phyloP scores from a whole-genome alignment of 2,113 vertebrate genomes.

The Amblyornis subalaris region DNA sequence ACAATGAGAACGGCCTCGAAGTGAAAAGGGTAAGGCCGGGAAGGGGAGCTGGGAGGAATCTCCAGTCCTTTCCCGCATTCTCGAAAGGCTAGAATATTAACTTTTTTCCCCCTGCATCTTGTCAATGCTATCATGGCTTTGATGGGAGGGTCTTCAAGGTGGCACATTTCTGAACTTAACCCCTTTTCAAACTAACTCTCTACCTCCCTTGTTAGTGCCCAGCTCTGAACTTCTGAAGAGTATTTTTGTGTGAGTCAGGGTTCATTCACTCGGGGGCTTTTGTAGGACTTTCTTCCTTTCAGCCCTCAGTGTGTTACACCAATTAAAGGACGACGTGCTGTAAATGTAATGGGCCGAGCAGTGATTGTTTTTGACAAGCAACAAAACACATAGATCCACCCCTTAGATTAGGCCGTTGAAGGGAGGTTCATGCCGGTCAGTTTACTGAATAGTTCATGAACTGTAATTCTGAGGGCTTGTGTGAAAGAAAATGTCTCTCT shows the following conservation, averaged over 20 bases:
- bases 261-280: constrained; percentile 85
- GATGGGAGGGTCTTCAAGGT: constrained; percentile 83
- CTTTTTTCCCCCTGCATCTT: constrained; percentile 74
- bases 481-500: constrained; percentile 79
- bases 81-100: constrained; percentile 65
- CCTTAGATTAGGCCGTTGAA: constrained; percentile 97
- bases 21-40: background rate
- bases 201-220: constrained; percentile 87
- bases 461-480: constrained; percentile 85
- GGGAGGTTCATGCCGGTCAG: constrained; percentile 90
- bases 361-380: constrained; percentile 99
- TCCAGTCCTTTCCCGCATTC: background rate
- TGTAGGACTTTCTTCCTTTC: constrained; percentile 86
- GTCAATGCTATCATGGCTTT: constrained; percentile 84
- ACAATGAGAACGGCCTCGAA: background rate
- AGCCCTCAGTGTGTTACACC: constrained; percentile 91
- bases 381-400: constrained; percentile 99
- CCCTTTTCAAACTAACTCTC: constrained; percentile 80
- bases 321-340: constrained; percentile 98
- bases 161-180: constrained; percentile 86
- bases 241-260: constrained; percentile 87
- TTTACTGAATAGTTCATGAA: constrained; percentile 89
- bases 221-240: constrained; percentile 89
- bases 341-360: constrained; percentile 97
- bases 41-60: constrained; percentile 15